Base-by-base conservation (phyloP, 2,888 invertebrate species). In the Ophion costatus region DNA sequence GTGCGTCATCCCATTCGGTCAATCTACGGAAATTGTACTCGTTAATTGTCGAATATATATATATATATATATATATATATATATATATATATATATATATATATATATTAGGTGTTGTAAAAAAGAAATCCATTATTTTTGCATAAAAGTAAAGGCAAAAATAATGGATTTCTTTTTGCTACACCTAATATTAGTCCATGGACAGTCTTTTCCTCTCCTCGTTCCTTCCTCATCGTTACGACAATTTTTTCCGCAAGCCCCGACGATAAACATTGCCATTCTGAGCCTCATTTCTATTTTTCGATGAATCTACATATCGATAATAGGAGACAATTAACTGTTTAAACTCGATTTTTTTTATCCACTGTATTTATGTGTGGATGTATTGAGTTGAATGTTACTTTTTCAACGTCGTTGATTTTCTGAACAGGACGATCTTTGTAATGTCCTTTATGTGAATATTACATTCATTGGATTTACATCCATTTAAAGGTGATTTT, bases 1-100 rank as follows among this genome's bases (percentile, higher is more conserved):
- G 80, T 83, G 83, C 80, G 83, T 83, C 83, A 83, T 80, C 80
- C 80, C 70, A 83, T 83, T 83, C 83, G 80, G 59, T 83, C 83
- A 80, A 80, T 83, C 83, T 83, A 83, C 83, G 83, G 83, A 83
- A 83, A 84, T 82, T 84, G 84, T 84, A 77, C 77, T 81, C 81
- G 81, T 78, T 81, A 82, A 84, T 84, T 84, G 77, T 78, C 81
- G 69, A 81, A 77, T 84, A 73, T 69, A 74, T 67, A 71, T 29
- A 57, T 51, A n/a, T 45, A 22, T 66, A 51, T 45, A 64, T 51
- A 82, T 66, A 56, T 69, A 77, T 84, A 71, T 69, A 73, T 73
- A 70, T 42, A 33, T 63, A 42, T 24, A 59, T 29, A 33, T 51
- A 33, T 22, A 17, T 24, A n/a, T n/a, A n/a, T n/a, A n/a, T n/a